These are phyloP conservation scores for Caenorhabditis parvicauda DNA, from an alignment of 2,888 invertebrate species.

Conservation along the genomic window DNA sequence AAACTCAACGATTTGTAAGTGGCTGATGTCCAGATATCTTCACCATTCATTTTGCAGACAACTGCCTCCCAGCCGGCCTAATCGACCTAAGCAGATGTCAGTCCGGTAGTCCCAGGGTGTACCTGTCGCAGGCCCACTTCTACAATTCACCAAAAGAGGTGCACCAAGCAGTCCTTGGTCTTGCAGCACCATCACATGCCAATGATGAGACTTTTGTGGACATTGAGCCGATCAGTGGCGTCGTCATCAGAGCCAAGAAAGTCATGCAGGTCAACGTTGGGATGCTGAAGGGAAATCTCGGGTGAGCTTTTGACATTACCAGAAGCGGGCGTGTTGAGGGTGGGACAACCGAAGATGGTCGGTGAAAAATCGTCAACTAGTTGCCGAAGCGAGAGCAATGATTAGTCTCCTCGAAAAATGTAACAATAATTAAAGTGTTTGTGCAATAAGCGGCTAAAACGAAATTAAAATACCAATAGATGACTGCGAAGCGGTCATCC, in stretches of 20 bases:
- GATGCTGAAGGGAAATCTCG: constrained; percentile 49
- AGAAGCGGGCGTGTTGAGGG: not conserved
- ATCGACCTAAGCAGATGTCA: constrained; percentile 56
- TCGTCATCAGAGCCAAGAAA: constrained; percentile 45
- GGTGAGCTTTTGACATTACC: constrained; percentile 19
- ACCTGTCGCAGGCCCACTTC: constrained; percentile 55
- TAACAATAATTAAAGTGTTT: no score
- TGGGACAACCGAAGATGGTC: no score
- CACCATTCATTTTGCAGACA: constrained; percentile 21
- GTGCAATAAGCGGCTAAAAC: no score
- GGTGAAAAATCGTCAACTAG: not conserved
- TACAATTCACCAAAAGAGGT: constrained; percentile 46
- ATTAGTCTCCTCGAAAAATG: no score
- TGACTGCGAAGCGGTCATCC: no score
- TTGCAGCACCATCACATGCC: constrained; percentile 30
- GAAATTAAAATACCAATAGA: no score
- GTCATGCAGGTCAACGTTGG: constrained; percentile 59
- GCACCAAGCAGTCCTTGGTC: constrained; percentile 42
- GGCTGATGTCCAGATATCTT: no score
- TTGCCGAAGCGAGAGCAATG: no score
- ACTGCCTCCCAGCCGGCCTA: constrained; percentile 54
- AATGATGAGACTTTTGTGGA: constrained; percentile 51
- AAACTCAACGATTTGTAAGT: no score
- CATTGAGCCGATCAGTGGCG: constrained; percentile 55
- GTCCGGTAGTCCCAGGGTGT: constrained; percentile 54